A percentile compares a stretch with the other conserved stretches of the same genome.
Conservation (phyloP, 2,797 vertebrate species). For the Hypotaenidia okinawae region DNA sequence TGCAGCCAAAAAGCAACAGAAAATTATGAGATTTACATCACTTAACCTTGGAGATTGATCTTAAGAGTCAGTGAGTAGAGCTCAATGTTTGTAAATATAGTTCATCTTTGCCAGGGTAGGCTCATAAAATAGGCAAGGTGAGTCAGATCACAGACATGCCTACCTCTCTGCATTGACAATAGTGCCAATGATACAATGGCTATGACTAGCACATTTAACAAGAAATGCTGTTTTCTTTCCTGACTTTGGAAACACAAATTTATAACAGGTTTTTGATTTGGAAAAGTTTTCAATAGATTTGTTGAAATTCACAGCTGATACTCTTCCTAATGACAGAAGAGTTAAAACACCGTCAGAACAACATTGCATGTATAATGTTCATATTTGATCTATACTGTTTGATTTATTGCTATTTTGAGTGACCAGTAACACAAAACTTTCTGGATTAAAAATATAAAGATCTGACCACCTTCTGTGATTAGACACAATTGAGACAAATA, state of each 20-base stretch:
- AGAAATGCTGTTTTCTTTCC: neutral
- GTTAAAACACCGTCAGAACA: neutral
- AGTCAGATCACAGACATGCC: neutral
- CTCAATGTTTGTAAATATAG: neutral
- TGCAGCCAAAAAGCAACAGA: neutral
- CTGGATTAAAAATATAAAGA: neutral
- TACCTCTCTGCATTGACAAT: neutral
- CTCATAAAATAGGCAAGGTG: neutral
- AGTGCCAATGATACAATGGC: neutral
- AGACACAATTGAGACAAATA: neutral
- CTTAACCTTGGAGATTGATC: neutral
- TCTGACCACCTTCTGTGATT: neutral
- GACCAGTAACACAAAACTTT: fast-evolving
- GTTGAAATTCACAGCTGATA: neutral
- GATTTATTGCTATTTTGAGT: neutral
- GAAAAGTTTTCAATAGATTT: neutral
- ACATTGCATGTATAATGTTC: neutral
- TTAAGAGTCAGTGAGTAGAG: neutral
- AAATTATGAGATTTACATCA: neutral
- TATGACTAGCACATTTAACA: neutral
- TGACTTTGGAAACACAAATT: neutral
- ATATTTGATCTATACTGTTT: neutral
- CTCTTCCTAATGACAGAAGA: neutral
- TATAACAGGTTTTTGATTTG: neutral
- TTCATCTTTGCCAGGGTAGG: neutral